Base-by-base conservation (phyloP, 2,888 invertebrate species). In the Pandemis cinnamomeana region DNA sequence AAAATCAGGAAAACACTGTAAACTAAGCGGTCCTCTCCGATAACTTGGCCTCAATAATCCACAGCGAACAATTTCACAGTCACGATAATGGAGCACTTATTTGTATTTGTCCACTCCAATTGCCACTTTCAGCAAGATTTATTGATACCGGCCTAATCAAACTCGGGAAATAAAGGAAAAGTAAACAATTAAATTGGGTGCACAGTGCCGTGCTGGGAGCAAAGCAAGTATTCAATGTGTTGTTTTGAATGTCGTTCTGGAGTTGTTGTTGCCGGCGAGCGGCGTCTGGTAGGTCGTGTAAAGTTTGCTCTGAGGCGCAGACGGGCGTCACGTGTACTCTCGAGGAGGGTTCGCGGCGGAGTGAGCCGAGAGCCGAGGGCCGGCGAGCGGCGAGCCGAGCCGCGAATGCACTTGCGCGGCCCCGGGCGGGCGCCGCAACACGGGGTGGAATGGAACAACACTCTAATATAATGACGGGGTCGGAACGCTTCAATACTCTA, bases 401-500 rank as follows among this genome's bases (percentile, higher is more conserved):
- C 78, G 77, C 67, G 70, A 78, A 72, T 75, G 76, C 64, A 77
- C 74, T 75, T 77, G 74, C 77, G 81, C 80, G 77, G 78, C 42
- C 77, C 79, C 77, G 86, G 86, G 86, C 86, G 88, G 84, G 83
- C 87, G 85, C 84, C 85, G 84, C 83, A 83, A 80, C 84, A 84
- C 82, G 88, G 93, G 92, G 92, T 89, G 90, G 90, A 86, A 89
- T 87, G 88, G 88, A 92, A 92, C 93, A 93, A 93, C 94, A 93
- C 92, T 93, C 91, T 93, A 93, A 92, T 92, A 92, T 93, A 93
- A 94, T 93, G 93, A 93, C 91, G 91, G 93, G 91, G 91, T 92
- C 91, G 91, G 91, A 91, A 92, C 93, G 92, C 93, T 93, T 92
- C 92, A 94, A 93, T 92, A 91, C 92, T 91, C 92, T 93, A 92